These are phyloP conservation scores for Agrochola lychnidis DNA, from an alignment of 2,888 invertebrate species.

Conservation along the genomic window DNA sequence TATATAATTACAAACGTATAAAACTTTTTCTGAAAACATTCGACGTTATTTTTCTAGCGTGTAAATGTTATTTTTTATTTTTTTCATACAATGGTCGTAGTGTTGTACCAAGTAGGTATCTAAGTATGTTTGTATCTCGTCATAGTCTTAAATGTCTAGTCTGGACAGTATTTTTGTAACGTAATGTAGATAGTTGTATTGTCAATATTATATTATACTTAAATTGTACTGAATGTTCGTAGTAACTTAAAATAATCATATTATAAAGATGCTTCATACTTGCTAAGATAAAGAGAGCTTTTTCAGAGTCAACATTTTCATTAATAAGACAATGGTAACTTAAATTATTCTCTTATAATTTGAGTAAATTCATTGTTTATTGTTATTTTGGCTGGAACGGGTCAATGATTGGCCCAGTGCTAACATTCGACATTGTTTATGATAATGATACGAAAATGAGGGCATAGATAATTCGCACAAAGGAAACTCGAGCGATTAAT, in stretches of 20 bases:
- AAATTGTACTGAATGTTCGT: conserved; percentile 50
- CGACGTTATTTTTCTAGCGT: conserved; percentile 9
- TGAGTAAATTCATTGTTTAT: conserved; percentile 16
- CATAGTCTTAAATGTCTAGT: conserved; percentile 62
- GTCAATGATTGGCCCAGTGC: not conserved
- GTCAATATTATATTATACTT: conserved; percentile 28
- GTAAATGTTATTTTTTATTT: not conserved
- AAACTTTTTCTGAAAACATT: not conserved
- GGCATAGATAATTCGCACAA: conserved; percentile 43
- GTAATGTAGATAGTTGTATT: conserved; percentile 42
- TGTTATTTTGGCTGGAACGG: not conserved
- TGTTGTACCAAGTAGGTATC: conserved; percentile 17
- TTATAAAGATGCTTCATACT: conserved; percentile 30
- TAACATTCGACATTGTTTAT: conserved; percentile 1
- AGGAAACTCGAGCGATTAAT: conserved; percentile 28
- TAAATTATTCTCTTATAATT: conserved; percentile 8
- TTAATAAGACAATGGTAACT: conserved; percentile 21
- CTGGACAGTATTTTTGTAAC: conserved; percentile 66
- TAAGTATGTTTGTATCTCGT: conserved; percentile 30
- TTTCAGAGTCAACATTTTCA: conserved; percentile 33
- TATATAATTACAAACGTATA: conserved; percentile 12
- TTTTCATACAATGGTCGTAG: conserved; percentile 36
- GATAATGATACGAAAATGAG: conserved; percentile 31
- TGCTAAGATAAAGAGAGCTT: conserved; percentile 48
- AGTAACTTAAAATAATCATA: conserved; percentile 23